Evolutionary conservation across 30 jellyfish, hydroid and myxozoan species (phyloP), one percentile per base, ranked within the genome.

Genomic region (Hydra vulgaris): DNA sequence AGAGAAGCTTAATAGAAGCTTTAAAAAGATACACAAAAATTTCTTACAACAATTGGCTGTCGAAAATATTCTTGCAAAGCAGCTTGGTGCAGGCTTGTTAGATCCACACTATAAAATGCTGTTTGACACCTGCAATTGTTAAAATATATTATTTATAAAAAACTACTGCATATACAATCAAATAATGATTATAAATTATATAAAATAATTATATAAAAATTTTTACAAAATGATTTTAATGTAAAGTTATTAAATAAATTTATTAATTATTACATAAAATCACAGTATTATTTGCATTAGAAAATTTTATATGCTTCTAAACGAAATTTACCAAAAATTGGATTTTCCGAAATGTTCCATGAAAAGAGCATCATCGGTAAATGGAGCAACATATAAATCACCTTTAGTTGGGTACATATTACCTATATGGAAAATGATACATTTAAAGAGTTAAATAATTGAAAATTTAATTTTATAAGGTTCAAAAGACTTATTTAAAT

Each of bases 31-130:
- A n/a, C n/a, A n/a, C n/a, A n/a, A 25, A 26, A 18, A 16, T 61
- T 0, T 80, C 97, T 8, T 94, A 89, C 99, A 72, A 89, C 97
- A 0, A 94, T 88, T 15, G 99, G 99, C 72, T 94, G 99, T 80
- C 90, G 77, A 78, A 88, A 94, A 71, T 85, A 89, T 78, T 88
- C 99, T 56, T 89, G 96, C 22, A 89, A 71, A 15, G 99, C 97
- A 19, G 95, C 97, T 26, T 86, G 96, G 17, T 95, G 88, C 18
- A 88, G 72, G 78, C 95, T 82, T 40, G 97, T 84, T n/a, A 94
- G 79, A 77, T 94, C 96, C 26, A 88, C 96, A 23, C 97, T 96
- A 76, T 94, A 94, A 70, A 94, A 94, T 7, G 96, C 85, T 54
- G 88, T 84, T 54, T 94, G 99, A 66, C 96, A 92, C 99, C 99